Evolutionary conservation across 2,797 vertebrate genomes (phyloP), one percentile per base, ranked within the genome.

Genomic region (Neosilurus mollespiculum): DNA sequence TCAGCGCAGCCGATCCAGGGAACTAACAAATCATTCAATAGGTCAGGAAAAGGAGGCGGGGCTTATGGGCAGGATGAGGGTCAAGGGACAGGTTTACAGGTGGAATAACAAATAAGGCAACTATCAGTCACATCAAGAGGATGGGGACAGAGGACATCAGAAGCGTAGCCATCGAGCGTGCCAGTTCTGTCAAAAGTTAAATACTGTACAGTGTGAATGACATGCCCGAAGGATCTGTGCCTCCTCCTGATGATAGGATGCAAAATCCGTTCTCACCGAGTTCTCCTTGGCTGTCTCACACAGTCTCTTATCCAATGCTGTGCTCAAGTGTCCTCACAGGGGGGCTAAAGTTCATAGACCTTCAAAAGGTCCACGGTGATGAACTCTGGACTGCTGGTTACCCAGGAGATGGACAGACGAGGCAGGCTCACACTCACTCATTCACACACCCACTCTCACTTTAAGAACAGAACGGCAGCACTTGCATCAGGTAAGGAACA

Each of bases 101-200:
- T 69, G 76, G 49, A 81, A 83, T 73, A 58, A 73, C 69, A 78
- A 88, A 62, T 88, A 88, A 88, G 87, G 85, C 87, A 88, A 71
- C 87, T 84, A 75, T 84, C 83, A 73, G 83, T 84, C 72, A 65
- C 24, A 3, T 80, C 8, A 59, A 75, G 49, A 84, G 49, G 53
- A 73, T 0, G 30, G 53, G 78, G 87, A 84, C 65, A 54, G 59
- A 76, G 64, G 78, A 62, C 54, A 49, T 22, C 54, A 86, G 71
- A 72, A 82, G 75, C 43, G 43, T 69, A 22, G 82, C 56, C 59
- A 67, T 22, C 22, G 22, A 78, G 37, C 30, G 49, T 81, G 70
- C 64, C 75, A 49, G 81, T 83, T 86, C 64, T 62, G 71, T 86
- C 53, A 30, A 81, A 70, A 78, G 78, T 83, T 58, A 77, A 81